Percentiles rank a stretch among this genome's conserved stretches.
These are phyloP conservation scores for Hirudo medicinalis DNA, from an alignment of 1,140 invertebrate genomes.

Conservation along the genomic window DNA sequence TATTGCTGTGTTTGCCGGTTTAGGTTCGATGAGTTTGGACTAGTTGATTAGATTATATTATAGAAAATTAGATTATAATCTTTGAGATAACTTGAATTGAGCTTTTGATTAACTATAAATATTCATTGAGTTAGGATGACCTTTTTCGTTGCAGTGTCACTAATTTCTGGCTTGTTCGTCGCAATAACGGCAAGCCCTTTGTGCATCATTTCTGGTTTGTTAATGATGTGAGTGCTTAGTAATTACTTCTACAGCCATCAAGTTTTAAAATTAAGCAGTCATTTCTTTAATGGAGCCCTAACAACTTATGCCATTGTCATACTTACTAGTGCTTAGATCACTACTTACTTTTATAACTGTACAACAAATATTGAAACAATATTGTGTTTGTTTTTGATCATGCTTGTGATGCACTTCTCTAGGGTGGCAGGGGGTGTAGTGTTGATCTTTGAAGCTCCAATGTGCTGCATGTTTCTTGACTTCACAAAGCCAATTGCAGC, in stretches of 20 bases:
- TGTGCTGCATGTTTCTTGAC: slow-evolving; percentile 21
- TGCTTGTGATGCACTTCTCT: slow-evolving; percentile 5
- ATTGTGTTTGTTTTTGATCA: background rate
- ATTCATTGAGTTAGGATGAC: no score
- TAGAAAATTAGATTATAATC: no score
- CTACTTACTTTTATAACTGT: background rate
- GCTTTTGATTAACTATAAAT: no score
- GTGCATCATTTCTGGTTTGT: slow-evolving; percentile 18
- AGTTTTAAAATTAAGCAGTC: background rate
- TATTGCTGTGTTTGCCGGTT: slow-evolving; percentile 14
- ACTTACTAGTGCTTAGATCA: background rate
- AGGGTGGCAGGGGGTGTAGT: slow-evolving; percentile 16
- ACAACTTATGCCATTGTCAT: background rate
- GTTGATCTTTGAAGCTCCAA: slow-evolving; percentile 22
- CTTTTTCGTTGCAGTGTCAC: slow-evolving; percentile 18
- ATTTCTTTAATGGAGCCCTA: background rate
- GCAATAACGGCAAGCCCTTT: slow-evolving; percentile 1
- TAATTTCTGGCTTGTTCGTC: slow-evolving; percentile 19
- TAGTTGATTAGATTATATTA: no score
- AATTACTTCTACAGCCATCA: background rate
- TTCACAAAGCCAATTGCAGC: slow-evolving; percentile 21
- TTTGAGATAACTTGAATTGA: no score
- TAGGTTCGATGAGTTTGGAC: background rate
- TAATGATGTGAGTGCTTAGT: slow-evolving; percentile 19
- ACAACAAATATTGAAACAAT: background rate